Base-by-base conservation (phyloP, 1,140 invertebrate genomes). In the Drosophila sp. region DNA sequence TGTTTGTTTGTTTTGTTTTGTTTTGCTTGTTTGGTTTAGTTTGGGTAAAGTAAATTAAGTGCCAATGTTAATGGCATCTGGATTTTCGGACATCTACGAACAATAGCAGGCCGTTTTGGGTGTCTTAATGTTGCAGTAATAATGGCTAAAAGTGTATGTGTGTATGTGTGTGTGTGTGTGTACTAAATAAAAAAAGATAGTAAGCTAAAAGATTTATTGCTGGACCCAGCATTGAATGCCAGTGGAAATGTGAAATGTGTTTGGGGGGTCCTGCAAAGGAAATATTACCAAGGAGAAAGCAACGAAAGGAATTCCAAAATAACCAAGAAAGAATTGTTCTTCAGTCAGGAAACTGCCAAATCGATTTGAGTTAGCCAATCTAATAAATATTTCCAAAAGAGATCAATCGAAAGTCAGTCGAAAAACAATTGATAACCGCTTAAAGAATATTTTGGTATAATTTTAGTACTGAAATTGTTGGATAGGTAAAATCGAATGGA, bases 41-140 rank as follows among this genome's bases (percentile, higher is more conserved):
- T 65, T 47, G 55, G 77, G 79, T 78, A 86, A 77, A 87, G 83
- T 89, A 86, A 87, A 86, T 86, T 87, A 87, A 86, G 83, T 86
- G 83, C 79, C 83, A 86, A 86, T 87, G 83, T 89, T 86, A 89
- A 89, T 86, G 83, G 83, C 82, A 87, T 87, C 76, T 87, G 83
- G 83, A 80, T 83, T 76, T 77, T 58, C 76, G 68, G 44, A 84
- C 66, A 87, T 86, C 77, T 70, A 65, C 54, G 64, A 74, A 76
- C 69, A 79, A 84, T 79, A 87, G 80, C 70, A 72, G 70, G 70
- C 70, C 84, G 68, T 84, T 84, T 87, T 89, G 77, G 77, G 76
- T 89, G 84, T 80, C 84, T 89, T 87, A 89, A 89, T 87, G 77
- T 80, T 80, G 80, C 84, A 77, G 80, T 87, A 89, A 89, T 87